Percentiles rank a stretch among this genome's conserved stretches.
phyloP scores from a whole-genome alignment of 2,888 invertebrate species.

The Achlya flavicornis region DNA sequence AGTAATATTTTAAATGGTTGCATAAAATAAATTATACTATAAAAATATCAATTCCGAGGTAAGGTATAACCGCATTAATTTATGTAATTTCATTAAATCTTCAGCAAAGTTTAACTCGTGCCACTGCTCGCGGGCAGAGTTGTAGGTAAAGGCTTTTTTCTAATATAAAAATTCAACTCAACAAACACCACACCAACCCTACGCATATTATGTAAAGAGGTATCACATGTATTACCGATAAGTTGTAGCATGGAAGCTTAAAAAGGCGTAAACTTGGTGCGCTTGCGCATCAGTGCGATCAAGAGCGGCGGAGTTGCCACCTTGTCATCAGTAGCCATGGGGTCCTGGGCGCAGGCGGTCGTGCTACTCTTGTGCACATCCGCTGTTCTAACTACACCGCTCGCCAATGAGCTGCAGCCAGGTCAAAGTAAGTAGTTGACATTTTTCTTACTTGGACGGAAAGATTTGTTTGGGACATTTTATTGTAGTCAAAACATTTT shows the following conservation, averaged over 20 bases:
- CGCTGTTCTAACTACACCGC: constrained; percentile 57
- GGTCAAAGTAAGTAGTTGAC: constrained; percentile 61
- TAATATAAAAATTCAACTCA: not conserved
- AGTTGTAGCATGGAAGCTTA: constrained; percentile 59
- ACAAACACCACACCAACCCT: constrained; percentile 18
- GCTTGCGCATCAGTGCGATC: constrained; percentile 59
- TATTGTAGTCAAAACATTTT: too few relatives aligned
- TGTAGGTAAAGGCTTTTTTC: too few relatives aligned
- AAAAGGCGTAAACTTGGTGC: constrained; percentile 58
- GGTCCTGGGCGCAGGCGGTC: constrained; percentile 60
- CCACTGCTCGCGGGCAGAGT: too few relatives aligned
- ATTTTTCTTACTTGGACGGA: constrained; percentile 14
- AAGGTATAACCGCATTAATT: not conserved
- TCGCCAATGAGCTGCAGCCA: constrained; percentile 66
- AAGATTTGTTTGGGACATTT: not conserved
- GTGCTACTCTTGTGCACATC: constrained; percentile 56
- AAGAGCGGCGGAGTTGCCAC: constrained; percentile 21
- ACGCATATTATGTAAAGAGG: constrained; percentile 24
- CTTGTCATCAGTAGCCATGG: constrained; percentile 69
- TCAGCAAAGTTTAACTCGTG: too few relatives aligned
- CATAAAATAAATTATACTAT: not conserved
- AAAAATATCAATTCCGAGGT: too few relatives aligned
- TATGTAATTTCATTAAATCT: not conserved
- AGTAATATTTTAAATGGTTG: not conserved
- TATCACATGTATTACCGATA: constrained; percentile 36